A percentile compares a stretch with the other conserved stretches of the same genome.
These are phyloP conservation scores for Drosophila glabriapex DNA, from an alignment of 2,888 invertebrate genomes.

Conservation along the genomic window DNA sequence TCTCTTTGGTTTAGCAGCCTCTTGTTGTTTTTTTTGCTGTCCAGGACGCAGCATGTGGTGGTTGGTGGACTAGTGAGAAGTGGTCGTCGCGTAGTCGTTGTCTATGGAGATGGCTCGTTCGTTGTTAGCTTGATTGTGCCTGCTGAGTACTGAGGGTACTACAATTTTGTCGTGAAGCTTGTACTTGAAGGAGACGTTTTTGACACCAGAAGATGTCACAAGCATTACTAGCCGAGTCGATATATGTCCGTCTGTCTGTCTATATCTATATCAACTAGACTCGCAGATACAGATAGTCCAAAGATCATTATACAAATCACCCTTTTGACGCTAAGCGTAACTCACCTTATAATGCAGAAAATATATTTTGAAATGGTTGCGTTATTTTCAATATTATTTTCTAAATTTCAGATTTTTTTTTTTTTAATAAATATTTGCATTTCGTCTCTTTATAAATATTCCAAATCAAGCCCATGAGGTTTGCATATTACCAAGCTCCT, in stretches of 20 bases:
- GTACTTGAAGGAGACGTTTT: neutral
- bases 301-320: neutral
- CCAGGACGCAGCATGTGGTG: conserved; percentile 17
- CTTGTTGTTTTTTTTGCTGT: conserved; percentile 4
- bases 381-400: neutral
- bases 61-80: conserved; percentile 22
- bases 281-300: neutral
- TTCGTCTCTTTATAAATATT: neutral
- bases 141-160: neutral
- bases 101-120: conserved; percentile 48
- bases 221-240: neutral
- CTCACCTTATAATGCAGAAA: neutral
- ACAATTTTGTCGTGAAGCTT: neutral
- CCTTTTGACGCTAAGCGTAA: neutral
- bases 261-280: neutral
- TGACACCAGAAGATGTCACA: neutral
- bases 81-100: conserved; percentile 17
- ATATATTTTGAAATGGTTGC: neutral
- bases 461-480: neutral
- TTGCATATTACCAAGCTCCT: neutral
- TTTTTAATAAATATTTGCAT: neutral
- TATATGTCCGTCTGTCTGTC: neutral
- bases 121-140: conserved; percentile 52
- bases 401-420: neutral
- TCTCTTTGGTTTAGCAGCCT: conserved; percentile 13